Evolutionary conservation across 2,888 invertebrate genomes (phyloP), one percentile per base, ranked within the genome.

Genomic region (Diadegma fenestrale): DNA sequence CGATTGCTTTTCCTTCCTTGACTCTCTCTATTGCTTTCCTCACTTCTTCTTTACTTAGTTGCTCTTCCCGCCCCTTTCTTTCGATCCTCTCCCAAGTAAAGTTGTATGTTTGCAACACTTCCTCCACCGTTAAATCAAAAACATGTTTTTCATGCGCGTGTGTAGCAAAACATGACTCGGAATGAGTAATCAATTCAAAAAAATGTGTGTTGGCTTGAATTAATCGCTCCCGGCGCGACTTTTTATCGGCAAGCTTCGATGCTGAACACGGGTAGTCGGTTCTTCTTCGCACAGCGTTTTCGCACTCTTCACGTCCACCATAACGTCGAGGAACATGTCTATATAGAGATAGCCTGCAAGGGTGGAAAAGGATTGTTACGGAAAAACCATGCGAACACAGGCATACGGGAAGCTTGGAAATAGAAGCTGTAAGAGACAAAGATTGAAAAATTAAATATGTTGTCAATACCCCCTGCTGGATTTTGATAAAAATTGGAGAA

Each of bases 141-240:
- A 58, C 58, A 26, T 58, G 22, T 22, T 19, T 19, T 6, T 5
- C 19, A 19, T 26, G 22, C 12, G 58, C 58, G 14, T 61, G 58
- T n/a, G 26, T 61, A 0, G 58, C 58, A n/a, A 61, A 61, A 26
- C 58, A 61, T 12, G 30, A 30, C 26, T 61, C 58, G 5, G 30
- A 5, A 26, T 61, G 58, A 12, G 5, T 30, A 26, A 63, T 63
- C 1, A 73, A 26, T 22, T 73, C 43, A 30, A 61, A 73, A 45
- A 73, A 73, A 19, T 63, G 61, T 0, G 41, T 43, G 43, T 73
- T 73, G 5, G 73, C 61, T n/a, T 73, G 73, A 45, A 63, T 73
- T 45, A 63, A 73, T 61, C 63, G 45, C 22, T 68, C 58, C 26
- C 37, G 77, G 41, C n/a, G n/a, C n/a, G 66, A 64, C 51, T 77